Evolutionary conservation across 1,140 invertebrate species (phyloP).

Genomic region (Plodia interpunctella): DNA sequence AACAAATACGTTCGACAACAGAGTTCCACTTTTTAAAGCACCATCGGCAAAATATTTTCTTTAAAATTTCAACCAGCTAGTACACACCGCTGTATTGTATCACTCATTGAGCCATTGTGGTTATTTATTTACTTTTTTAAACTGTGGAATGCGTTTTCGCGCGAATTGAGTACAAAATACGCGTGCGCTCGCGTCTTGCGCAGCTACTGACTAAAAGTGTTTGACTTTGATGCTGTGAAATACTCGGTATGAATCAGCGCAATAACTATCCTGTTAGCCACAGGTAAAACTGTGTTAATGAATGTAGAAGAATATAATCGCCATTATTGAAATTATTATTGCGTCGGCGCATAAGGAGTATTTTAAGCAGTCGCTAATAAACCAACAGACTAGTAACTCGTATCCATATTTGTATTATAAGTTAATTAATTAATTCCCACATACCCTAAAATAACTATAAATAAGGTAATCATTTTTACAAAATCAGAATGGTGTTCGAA

Average conservation of each 20-base stretch:
- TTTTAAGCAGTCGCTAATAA: too few species aligned
- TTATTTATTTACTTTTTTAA: neutral
- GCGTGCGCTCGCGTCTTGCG: neutral
- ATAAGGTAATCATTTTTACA: too few species aligned
- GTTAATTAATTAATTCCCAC: too few species aligned
- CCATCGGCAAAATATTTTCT: too few species aligned
- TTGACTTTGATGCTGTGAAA: neutral
- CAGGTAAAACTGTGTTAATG: neutral
- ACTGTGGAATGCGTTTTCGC: neutral
- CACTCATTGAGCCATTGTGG: neutral
- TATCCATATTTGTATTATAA: too few species aligned
- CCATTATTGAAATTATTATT: too few species aligned
- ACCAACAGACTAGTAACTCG: too few species aligned
- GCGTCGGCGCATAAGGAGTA: too few species aligned
- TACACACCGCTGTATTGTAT: neutral
- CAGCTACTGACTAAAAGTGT: neutral
- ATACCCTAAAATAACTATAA: too few species aligned
- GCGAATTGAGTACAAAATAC: neutral
- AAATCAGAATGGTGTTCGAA: too few species aligned
- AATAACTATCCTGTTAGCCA: neutral
- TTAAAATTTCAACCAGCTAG: conserved; percentile 4
- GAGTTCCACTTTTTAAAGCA: neutral
- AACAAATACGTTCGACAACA: neutral
- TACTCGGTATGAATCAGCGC: neutral
- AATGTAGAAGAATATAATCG: too few species aligned